Evolutionary conservation across 37 sponge, comb jelly and placozoan genomes (phyloP).

Genomic region (Diacarnus erythraeanus): DNA sequence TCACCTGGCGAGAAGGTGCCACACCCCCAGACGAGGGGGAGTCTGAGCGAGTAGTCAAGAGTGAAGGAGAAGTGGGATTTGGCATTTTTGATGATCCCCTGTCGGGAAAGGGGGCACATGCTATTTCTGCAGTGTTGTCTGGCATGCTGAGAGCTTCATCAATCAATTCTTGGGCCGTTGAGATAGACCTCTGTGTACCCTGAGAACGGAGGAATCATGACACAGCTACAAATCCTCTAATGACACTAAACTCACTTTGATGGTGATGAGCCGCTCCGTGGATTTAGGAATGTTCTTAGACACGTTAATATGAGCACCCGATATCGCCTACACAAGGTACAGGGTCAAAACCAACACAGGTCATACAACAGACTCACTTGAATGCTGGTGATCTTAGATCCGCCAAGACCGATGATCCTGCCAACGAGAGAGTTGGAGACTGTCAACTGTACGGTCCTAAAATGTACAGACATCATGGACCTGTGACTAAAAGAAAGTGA

Average conservation of each 20-base stretch:
- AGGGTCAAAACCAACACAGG: background rate
- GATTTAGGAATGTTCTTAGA: conserved; percentile 72
- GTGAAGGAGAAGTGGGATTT: background rate
- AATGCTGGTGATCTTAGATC: conserved; percentile 85
- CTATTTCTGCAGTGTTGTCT: conserved; percentile 11
- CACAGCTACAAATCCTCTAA: background rate
- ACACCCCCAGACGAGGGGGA: background rate
- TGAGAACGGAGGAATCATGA: background rate
- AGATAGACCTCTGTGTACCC: conserved; percentile 76
- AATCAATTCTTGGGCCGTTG: conserved; percentile 72
- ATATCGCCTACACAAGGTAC: conserved; percentile 27
- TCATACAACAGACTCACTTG: conserved; percentile 42
- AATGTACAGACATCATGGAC: background rate
- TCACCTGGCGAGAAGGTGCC: background rate
- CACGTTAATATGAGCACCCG: conserved; percentile 91
- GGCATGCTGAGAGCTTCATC: conserved; percentile 75
- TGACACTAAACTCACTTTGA: conserved; percentile 40
- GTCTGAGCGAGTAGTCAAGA: background rate
- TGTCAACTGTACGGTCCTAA: conserved; percentile 66
- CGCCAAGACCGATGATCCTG: conserved; percentile 85
- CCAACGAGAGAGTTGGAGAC: conserved; percentile 85
- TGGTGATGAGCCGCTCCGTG: conserved; percentile 82
- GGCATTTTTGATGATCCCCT: background rate
- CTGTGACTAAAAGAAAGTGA: background rate
- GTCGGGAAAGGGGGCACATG: conserved; percentile 5